Evolutionary conservation across 2,888 invertebrate species (phyloP), one percentile per base, ranked within the genome.

Genomic region (Pachycephus smyrnensis): DNA sequence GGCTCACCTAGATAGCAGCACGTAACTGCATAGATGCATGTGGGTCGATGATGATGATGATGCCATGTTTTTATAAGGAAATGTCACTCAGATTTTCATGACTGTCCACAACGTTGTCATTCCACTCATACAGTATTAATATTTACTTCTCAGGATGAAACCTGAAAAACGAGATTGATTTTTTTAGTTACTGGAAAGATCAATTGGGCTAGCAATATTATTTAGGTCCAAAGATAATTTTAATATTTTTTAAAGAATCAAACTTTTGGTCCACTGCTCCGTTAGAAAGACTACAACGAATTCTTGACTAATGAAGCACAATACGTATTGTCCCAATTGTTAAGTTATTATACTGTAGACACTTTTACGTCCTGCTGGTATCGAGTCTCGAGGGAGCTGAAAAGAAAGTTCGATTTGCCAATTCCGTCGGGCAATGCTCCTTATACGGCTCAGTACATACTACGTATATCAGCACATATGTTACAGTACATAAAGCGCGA

Each of bases 11-110:
- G 55, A 55, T 55, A 23, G 55, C 9, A 55, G 15, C 23, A 23
- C 55, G 55, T 55, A 55, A 55, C 55, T 55, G 23, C 55, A 55
- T 55, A 23, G 55, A 23, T 55, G 55, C 55, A 55, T 23, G 71
- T 33, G 71, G 71, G 71, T 71, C 30, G 71, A 71, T 23, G 71
- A 71, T 68, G 68, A 68, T 23, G 71, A 31, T 31, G 71, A 71
- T 33, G 71, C 31, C 55, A 33, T 33, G 32, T n/a, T 33, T 33
- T 31, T 33, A 31, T 31, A 71, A 32, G 71, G 71, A 71, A 71
- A 71, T 71, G 71, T 71, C 71, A 32, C 71, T 71, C 71, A 55
- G 55, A 55, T 55, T 23, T 55, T 55, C 55, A 55, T 23, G 23
- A 55, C 23, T 55, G 55, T 55, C 55, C 9, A 23, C 2, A 55